Evolutionary conservation across 1,140 invertebrate genomes (phyloP).

Genomic region (Drosophila elegans): DNA sequence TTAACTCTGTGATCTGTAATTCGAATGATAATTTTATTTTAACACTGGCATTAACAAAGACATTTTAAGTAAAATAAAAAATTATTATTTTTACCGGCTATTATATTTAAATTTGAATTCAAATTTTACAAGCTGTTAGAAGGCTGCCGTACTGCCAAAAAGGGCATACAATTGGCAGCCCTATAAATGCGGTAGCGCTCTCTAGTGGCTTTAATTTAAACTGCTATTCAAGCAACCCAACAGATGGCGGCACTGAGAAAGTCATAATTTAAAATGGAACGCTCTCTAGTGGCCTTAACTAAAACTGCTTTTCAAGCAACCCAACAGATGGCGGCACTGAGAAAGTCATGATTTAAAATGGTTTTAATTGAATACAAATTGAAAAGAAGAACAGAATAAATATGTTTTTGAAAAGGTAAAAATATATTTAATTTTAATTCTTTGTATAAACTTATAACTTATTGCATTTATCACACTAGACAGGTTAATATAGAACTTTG

Average conservation of each 20-base stretch:
- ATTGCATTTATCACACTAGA: no score
- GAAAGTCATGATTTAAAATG: no score
- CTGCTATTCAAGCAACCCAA: background rate
- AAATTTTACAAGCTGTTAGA: background rate
- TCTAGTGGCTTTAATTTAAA: background rate
- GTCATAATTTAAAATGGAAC: no score
- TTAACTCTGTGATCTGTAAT: constrained; percentile 1
- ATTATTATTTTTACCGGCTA: background rate
- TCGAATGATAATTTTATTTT: background rate
- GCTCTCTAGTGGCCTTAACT: no score
- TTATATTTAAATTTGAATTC: background rate
- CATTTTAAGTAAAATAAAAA: background rate
- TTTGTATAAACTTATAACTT: no score
- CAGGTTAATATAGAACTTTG: no score
- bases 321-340: no score
- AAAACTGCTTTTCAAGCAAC: no score
- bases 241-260: background rate
- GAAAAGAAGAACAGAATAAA: no score
- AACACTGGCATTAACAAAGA: background rate
- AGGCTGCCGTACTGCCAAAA: background rate
- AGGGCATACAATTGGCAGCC: background rate
- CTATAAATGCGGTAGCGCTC: background rate
- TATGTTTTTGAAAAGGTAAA: no score
- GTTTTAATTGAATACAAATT: no score
- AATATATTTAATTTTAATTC: no score